Evolutionary conservation across 2,888 invertebrate species (phyloP).

Genomic region (Schizaphis graminum): DNA sequence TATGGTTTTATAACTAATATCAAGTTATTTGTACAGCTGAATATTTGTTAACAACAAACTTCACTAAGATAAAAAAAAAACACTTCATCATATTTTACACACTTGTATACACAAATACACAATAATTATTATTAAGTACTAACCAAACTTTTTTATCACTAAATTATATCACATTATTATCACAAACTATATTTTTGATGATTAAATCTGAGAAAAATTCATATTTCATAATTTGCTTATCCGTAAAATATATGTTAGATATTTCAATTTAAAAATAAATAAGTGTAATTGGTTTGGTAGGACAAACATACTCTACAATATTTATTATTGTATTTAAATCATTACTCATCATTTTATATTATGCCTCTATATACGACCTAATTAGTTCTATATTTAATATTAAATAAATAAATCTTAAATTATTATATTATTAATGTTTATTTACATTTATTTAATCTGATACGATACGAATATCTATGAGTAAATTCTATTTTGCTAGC

Average conservation of each 20-base stretch:
- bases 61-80: background rate
- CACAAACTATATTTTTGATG: no score
- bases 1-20: background rate
- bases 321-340: background rate
- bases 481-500: no score
- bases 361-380: no score
- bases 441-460: no score
- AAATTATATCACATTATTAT: no score
- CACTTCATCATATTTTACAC: background rate
- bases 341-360: no score
- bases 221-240: background rate
- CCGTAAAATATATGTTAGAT: background rate
- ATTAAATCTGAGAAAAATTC: background rate
- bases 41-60: background rate
- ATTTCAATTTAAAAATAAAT: background rate
- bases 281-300: background rate
- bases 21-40: background rate
- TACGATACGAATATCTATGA: no score
- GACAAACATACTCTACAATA: background rate
- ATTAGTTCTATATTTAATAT: no score
- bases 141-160: background rate
- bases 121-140: background rate
- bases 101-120: background rate
- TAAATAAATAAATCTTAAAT: no score
- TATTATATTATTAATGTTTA: no score